Evolutionary conservation across 2,113 vertebrate species (phyloP), one percentile per base, ranked within the genome.

Genomic region (Sapajus apella): DNA sequence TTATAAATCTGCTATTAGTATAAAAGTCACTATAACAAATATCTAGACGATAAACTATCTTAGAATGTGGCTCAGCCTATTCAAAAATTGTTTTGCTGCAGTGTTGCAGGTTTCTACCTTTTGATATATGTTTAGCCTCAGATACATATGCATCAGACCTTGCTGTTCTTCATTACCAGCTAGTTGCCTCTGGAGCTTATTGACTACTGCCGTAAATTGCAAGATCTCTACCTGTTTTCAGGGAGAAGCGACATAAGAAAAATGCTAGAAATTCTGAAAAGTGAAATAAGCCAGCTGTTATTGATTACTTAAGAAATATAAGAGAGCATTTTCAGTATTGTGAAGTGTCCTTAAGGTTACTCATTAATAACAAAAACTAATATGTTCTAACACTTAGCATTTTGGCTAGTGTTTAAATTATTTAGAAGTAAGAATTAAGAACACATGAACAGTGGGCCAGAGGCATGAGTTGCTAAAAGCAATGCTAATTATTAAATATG

Each of bases 401-500:
- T 88, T 43, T 96, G 7, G 25, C 80, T 84, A 56, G 8, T 58
- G 13, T 43, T 68, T 92, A 87, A 95, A 91, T 93, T 82, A 93
- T 77, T 96, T 76, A 93, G 17, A 87, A 79, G 35, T 80, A 82
- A 90, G 55, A 79, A 75, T 68, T 85, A 30, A 16, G 45, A 82
- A n/a, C 50, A 76, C 2, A 10, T 13, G 18, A 45, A 92, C 68
- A 80, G 8, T 50, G 3, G 25, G 23, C 30, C 40, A 70, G 35
- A 82, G 45, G 52, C 45, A 87, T 70, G 30, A 88, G 37, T 73
- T 47, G 47, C 37, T 84, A 66, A 95, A 90, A 91, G 11, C 58
- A 68, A 73, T 85, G 32, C 17, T 95, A 93, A 85, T 88, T 92
- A 93, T 77, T 87, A 90, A 86, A 92, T 5, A 70, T 5, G 58